phyloP scores from a whole-genome alignment of 2,113 vertebrate species.

The Cyphomyrus plagiostoma region DNA sequence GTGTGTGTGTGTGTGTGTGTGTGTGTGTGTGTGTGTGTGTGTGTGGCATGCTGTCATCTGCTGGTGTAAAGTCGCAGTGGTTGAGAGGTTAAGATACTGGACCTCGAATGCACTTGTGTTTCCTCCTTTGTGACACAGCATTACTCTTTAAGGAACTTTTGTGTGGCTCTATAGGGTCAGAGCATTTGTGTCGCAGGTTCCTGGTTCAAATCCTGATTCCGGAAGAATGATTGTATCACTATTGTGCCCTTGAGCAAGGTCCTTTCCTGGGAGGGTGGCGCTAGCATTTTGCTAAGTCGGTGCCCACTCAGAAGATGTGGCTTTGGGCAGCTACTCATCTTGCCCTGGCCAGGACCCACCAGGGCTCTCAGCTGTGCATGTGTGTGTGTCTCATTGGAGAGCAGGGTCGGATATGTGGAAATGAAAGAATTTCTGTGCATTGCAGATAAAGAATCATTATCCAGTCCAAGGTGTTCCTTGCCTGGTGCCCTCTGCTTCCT shows the following conservation, averaged over 20 bases:
- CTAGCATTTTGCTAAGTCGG: background rate
- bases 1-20: background rate
- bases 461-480: background rate
- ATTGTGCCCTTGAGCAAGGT: background rate
- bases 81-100: background rate
- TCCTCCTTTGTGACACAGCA: background rate
- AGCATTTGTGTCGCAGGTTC: background rate
- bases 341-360: background rate
- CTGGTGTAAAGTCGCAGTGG: background rate
- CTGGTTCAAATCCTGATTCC: background rate
- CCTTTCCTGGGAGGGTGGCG: background rate
- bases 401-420: background rate
- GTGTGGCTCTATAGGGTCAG: background rate
- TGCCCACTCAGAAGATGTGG: background rate
- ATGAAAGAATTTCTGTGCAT: background rate
- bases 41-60: background rate
- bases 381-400: background rate
- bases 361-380: background rate
- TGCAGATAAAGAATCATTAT: background rate
- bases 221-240: background rate
- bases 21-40: background rate
- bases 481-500: background rate
- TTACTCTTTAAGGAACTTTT: background rate
- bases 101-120: background rate
- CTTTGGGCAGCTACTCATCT: background rate